Conservation (phyloP, 2,113 vertebrate species). For the Panthera uncia region DNA sequence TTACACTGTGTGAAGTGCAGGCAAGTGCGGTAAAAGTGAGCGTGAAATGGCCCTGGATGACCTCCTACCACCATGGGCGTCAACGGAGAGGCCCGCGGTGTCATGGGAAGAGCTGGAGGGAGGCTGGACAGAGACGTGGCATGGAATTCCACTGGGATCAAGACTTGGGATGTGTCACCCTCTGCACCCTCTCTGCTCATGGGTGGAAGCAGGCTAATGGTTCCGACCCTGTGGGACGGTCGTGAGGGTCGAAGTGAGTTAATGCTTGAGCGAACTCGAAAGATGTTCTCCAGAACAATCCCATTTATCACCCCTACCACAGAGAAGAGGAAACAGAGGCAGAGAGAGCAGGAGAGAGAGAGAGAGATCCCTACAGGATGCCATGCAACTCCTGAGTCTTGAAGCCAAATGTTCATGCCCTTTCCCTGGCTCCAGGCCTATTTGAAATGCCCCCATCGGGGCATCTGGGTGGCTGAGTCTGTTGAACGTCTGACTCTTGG, state of each 20-base stretch:
- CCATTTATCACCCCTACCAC: not conserved
- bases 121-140: not conserved
- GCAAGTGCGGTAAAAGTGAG: not conserved
- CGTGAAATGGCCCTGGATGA: not conserved
- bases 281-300: not conserved
- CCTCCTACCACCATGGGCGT: accelerated
- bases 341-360: no score
- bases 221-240: accelerated
- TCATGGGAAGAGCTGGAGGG: not conserved
- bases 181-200: not conserved
- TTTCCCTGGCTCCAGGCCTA: not conserved
- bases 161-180: accelerated
- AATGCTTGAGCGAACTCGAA: not conserved
- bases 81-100: accelerated
- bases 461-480: no score
- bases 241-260: not conserved
- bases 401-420: no score
- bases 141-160: not conserved
- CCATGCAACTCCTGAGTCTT: no score
- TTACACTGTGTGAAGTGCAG: not conserved
- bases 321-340: not conserved
- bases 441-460: no score
- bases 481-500: no score
- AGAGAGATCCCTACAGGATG: not conserved
- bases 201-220: not conserved